Evolutionary conservation across 2,888 invertebrate species (phyloP), one percentile per base, ranked within the genome.

Genomic region (Pristionchus entomophagus): DNA sequence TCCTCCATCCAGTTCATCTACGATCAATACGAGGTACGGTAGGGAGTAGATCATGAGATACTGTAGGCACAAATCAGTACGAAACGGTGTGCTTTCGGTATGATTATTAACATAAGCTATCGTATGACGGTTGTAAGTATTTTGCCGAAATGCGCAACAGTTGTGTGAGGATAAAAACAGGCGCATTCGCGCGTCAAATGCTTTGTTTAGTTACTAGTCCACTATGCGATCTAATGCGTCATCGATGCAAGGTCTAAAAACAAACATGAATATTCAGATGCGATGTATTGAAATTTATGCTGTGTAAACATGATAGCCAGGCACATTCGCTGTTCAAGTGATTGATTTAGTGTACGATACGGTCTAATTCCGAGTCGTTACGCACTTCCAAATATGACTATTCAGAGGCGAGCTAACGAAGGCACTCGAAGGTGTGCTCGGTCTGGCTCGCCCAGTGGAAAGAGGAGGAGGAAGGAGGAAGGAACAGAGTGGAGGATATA

Each of bases 401-500:
- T 38, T 69, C n/a, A 53, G 81, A 56, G 32, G 56, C 22, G 81
- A 81, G 26, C 81, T 81, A 14, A 56, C 81, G n/a, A 35, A 45
- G 29, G 32, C 81, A 14, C 81, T 81, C 56, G 81, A 81, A 12
- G 38, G 56, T 17, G 56, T 81, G 17, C 81, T 81, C 29, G 81
- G 56, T 0, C 81, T 81, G 45, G 35, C 26, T 22, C 2, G 69
- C 5, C 41, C 69, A 22, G 14, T 19, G 19, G 69, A 69, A 29
- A 69, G 41, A 29, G 69, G 69, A 69, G 69, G 69, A 69, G 69
- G 69, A 69, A 56, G 26, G 59, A 82, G 38, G 38, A 59, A 38
- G 82, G 82, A 38, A 5, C 35, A 51, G 22, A 49, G 59, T 62
- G 83, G 83, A 62, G 83, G 62, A 38, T 83, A 83, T 19, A 62